Evolutionary conservation across 2,888 invertebrate species (phyloP).

Genomic region (Lasioglossum marginatum): DNA sequence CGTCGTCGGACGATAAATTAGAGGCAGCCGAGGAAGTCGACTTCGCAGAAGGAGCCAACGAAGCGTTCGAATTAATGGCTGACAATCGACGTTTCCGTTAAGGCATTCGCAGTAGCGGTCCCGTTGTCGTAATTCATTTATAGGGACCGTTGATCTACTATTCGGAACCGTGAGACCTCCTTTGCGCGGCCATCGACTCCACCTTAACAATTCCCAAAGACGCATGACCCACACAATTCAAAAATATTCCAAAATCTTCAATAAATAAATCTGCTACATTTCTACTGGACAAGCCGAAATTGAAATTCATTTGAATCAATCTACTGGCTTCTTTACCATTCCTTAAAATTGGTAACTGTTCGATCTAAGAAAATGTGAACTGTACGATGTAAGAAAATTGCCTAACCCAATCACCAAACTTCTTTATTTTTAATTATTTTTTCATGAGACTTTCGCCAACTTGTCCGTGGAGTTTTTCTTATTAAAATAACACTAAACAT

Average conservation of each 20-base stretch:
- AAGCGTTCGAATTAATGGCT: slow-evolving; percentile 63
- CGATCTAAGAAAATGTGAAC: too few species aligned
- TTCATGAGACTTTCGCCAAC: too few species aligned
- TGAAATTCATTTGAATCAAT: too few species aligned
- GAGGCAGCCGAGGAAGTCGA: slow-evolving; percentile 31
- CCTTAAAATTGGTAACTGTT: too few species aligned
- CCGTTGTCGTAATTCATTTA: slow-evolving; percentile 63
- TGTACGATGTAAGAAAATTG: too few species aligned
- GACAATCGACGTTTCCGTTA: slow-evolving; percentile 56
- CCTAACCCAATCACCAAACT: too few species aligned
- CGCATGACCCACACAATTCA: slow-evolving; percentile 15
- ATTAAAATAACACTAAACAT: too few species aligned
- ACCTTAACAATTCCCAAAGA: not conserved
- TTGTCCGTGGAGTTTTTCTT: too few species aligned
- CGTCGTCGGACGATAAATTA: slow-evolving; percentile 36
- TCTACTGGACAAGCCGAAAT: too few species aligned
- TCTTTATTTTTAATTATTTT: too few species aligned
- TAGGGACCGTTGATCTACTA: slow-evolving; percentile 17
- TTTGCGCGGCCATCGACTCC: slow-evolving; percentile 48
- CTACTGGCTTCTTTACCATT: too few species aligned
- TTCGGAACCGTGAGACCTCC: slow-evolving; percentile 30
- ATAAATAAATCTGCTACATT: not conserved
- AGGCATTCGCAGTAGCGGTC: slow-evolving; percentile 34
- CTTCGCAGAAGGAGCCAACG: slow-evolving; percentile 43
- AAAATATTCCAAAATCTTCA: not conserved